These are phyloP conservation scores for Metacarcinus magister DNA, from an alignment of 2,888 invertebrate genomes.

Conservation along the genomic window DNA sequence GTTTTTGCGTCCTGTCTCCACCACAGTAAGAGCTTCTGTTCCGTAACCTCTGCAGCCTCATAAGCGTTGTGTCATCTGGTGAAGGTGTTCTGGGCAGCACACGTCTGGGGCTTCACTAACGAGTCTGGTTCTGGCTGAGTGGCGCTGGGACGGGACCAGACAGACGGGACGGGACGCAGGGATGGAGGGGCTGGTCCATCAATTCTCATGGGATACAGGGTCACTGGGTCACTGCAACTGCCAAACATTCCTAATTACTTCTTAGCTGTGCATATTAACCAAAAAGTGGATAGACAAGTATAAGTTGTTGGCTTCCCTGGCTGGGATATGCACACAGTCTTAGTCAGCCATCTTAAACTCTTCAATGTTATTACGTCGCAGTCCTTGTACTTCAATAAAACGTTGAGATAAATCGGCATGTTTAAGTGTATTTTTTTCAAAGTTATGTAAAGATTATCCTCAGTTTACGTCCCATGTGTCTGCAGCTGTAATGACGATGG, in stretches of 20 bases:
- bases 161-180: neutral
- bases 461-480: neutral
- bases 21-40: neutral
- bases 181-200: neutral
- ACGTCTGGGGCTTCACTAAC: neutral
- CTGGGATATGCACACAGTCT: neutral
- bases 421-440: neutral
- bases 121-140: neutral
- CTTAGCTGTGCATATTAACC: neutral
- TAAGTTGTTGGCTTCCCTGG: neutral
- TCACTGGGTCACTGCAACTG: neutral
- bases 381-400: neutral
- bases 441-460: too few relatives aligned
- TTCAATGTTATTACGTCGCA: neutral
- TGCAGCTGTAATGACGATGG: neutral
- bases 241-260: neutral
- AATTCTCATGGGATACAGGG: neutral
- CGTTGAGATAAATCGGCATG: neutral
- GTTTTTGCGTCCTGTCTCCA: neutral
- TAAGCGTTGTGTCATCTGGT: neutral
- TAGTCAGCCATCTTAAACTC: neutral
- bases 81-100: neutral
- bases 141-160: neutral
- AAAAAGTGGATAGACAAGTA: neutral
- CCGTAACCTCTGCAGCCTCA: neutral